Evolutionary conservation across 2,113 vertebrate species (phyloP).

Genomic region (Lophochroa leadbeateri): DNA sequence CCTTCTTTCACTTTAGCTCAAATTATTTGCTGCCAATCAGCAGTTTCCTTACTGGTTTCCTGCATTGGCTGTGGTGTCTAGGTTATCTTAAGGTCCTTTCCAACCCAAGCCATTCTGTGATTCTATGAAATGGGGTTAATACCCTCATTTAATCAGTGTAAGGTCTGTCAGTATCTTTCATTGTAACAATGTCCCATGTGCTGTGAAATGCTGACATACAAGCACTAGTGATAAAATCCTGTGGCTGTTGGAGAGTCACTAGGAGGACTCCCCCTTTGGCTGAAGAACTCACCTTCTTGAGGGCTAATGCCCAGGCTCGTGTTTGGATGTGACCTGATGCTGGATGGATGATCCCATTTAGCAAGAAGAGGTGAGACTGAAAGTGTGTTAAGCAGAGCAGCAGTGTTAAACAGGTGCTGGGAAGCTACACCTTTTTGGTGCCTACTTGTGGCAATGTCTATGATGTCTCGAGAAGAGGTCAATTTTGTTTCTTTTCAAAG

Average conservation of each 20-base stretch:
- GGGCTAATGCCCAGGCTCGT: not conserved
- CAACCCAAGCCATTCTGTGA: not conserved
- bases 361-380: not conserved
- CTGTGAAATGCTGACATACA: not conserved
- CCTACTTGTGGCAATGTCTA: not conserved
- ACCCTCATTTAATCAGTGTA: not conserved
- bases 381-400: accelerated
- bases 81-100: not conserved
- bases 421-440: not conserved
- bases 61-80: no score
- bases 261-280: not conserved
- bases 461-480: not conserved
- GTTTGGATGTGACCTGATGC: not conserved
- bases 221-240: not conserved
- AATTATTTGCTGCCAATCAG: no score
- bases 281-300: not conserved
- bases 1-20: no score
- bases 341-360: not conserved
- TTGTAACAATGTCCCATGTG: not conserved
- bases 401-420: not conserved
- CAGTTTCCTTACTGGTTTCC: no score
- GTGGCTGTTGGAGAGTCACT: not conserved
- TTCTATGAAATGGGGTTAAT: not conserved
- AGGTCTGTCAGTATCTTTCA: not conserved
- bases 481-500: not conserved